These are phyloP conservation scores for Diplazon laetatorius DNA, from an alignment of 2,888 invertebrate species.

Conservation along the genomic window DNA sequence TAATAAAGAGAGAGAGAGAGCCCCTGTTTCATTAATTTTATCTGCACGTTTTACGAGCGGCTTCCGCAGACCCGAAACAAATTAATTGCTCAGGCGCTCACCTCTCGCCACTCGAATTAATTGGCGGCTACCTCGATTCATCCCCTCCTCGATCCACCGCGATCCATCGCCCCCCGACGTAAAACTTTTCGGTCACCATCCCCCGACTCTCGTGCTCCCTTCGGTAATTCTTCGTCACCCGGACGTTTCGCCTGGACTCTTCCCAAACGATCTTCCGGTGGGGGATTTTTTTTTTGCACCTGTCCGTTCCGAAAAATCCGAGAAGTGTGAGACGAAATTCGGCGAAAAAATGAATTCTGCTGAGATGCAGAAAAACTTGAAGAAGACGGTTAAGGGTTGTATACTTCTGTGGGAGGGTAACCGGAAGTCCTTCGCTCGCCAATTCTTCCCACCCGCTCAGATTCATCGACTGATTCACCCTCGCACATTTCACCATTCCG, in stretches of 20 bases:
- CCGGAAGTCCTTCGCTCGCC: slow-evolving; percentile 52
- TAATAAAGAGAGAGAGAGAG: slow-evolving; percentile 18
- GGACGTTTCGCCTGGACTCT: background rate
- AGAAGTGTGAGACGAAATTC: slow-evolving; percentile 7
- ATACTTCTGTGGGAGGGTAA: slow-evolving; percentile 41
- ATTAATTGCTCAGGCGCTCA: slow-evolving; percentile 72
- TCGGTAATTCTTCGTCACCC: background rate
- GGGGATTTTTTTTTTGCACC: slow-evolving; percentile 38
- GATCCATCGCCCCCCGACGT: slow-evolving; percentile 11
- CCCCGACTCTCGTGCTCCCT: background rate
- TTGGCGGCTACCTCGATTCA: slow-evolving; percentile 66
- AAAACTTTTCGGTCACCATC: slow-evolving; percentile 33
- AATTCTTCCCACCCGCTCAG: slow-evolving; percentile 28
- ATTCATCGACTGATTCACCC: background rate
- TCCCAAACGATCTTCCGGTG: background rate
- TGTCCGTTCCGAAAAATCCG: slow-evolving; percentile 1
- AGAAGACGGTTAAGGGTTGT: background rate
- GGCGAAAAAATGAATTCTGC: slow-evolving; percentile 30
- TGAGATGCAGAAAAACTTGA: slow-evolving; percentile 1
- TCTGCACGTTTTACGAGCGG: slow-evolving; percentile 76
- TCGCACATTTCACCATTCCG: background rate
- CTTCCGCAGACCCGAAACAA: slow-evolving; percentile 75
- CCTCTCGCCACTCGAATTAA: slow-evolving; percentile 75
- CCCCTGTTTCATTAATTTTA: slow-evolving; percentile 76
- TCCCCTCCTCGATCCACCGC: slow-evolving; percentile 5